Conservation (phyloP, 1,140 invertebrate genomes). For the Drosophila paulistorum region DNA sequence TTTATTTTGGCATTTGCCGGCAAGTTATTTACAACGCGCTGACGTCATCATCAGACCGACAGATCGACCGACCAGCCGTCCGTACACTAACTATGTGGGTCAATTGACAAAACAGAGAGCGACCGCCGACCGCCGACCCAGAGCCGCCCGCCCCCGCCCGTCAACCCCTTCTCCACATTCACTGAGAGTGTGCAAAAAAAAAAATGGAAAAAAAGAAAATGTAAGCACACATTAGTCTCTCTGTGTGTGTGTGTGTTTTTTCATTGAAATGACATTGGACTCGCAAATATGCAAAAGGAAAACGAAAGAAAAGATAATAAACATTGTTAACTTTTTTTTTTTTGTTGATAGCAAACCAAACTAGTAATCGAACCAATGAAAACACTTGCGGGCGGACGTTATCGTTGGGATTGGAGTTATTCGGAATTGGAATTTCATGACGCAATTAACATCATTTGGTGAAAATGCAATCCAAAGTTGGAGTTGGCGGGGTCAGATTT, state of each 20-base stretch:
- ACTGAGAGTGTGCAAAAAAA: conserved; percentile 55
- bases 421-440: conserved; percentile 56
- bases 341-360: conserved; percentile 15
- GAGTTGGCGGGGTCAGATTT: neutral
- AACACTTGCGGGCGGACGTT: conserved; percentile 28
- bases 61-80: neutral
- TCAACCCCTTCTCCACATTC: conserved; percentile 36
- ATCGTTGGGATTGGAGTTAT: conserved; percentile 35
- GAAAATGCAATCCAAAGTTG: conserved; percentile 52
- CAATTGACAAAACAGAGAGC: conserved; percentile 66
- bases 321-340: conserved; percentile 18
- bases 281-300: conserved; percentile 31
- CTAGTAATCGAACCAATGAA: conserved; percentile 33
- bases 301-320: conserved; percentile 42
- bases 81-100: conserved; percentile 57
- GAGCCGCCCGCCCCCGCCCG: conserved; percentile 7
- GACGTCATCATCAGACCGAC: conserved; percentile 58
- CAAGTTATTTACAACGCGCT: conserved; percentile 48
- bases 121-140: conserved; percentile 27
- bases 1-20: conserved; percentile 64
- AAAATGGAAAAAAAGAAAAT: conserved; percentile 48
- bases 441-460: conserved; percentile 57
- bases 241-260: conserved; percentile 30
- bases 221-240: conserved; percentile 55
- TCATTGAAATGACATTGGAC: conserved; percentile 76